Evolutionary conservation across 2,888 invertebrate species (phyloP).

Genomic region (Chironomus riparius): DNA sequence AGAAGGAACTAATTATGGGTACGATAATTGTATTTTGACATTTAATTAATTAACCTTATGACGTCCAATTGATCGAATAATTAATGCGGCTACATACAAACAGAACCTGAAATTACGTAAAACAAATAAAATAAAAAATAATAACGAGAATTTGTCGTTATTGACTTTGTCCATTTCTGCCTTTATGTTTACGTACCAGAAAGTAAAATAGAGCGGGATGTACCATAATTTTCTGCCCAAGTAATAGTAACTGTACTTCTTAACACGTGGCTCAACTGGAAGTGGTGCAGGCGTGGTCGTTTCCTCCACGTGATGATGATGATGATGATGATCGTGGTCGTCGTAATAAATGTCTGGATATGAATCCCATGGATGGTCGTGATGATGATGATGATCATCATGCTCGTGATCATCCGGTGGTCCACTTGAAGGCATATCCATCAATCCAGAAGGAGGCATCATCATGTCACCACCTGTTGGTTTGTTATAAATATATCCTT

Average conservation of each 20-base stretch:
- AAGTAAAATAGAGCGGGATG: constrained; percentile 59
- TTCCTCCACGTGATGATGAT: constrained; percentile 35
- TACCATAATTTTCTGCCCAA: constrained; percentile 63
- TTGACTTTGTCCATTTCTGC: not conserved
- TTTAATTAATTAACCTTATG: constrained; percentile 47
- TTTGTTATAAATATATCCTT: constrained; percentile 25
- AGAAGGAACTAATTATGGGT: not conserved
- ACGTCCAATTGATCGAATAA: constrained; percentile 56
- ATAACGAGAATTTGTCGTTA: not conserved
- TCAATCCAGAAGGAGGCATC: not conserved
- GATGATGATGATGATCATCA: constrained; percentile 28
- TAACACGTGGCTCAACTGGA: constrained; percentile 42
- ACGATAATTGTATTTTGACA: constrained; percentile 14
- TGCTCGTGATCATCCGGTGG: constrained; percentile 27
- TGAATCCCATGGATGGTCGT: constrained; percentile 29
- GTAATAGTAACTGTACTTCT: constrained; percentile 58
- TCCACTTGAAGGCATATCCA: not conserved
- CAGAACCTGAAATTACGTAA: constrained; percentile 33
- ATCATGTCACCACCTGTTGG: constrained; percentile 29
- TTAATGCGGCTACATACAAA: constrained; percentile 55
- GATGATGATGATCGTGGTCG: constrained; percentile 32
- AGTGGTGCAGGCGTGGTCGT: constrained; percentile 35
- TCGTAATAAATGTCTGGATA: constrained; percentile 33
- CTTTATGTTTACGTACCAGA: constrained; percentile 38
- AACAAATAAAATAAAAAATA: not conserved